Conservation (phyloP, 2,888 invertebrate species). For the Actias luna region DNA sequence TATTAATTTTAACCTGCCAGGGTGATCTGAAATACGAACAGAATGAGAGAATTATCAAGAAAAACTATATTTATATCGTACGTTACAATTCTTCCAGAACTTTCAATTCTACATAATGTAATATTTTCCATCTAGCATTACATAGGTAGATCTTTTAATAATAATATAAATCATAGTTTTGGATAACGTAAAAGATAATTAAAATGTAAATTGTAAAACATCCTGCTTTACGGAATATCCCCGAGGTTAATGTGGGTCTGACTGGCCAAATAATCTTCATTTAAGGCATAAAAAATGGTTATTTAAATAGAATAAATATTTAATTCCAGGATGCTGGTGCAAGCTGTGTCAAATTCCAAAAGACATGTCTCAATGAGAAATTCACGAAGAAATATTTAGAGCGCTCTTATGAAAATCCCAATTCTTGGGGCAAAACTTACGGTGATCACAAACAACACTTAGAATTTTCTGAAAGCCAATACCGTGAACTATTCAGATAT, state of each 20-base stretch:
- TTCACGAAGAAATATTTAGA: slow-evolving; percentile 86
- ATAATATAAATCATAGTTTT: no score
- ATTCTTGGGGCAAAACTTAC: slow-evolving; percentile 91
- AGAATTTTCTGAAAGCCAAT: slow-evolving; percentile 87
- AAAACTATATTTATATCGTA: not conserved
- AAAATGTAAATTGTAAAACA: no score
- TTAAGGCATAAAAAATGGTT: not conserved
- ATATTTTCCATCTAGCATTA: not conserved
- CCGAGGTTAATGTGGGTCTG: no score
- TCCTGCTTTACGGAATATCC: no score
- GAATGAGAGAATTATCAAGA: no score
- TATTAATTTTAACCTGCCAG: not conserved
- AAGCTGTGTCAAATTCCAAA: slow-evolving; percentile 93
- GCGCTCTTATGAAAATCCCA: slow-evolving; percentile 81
- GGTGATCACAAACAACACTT: slow-evolving; percentile 88
- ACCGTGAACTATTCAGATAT: slow-evolving; percentile 83
- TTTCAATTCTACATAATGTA: not conserved
- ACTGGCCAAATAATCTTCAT: not conserved
- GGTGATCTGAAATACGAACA: not conserved
- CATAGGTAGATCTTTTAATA: not conserved
- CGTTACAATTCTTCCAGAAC: not conserved
- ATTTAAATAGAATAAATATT: slow-evolving; percentile 7
- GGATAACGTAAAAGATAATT: no score
- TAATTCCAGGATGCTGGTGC: slow-evolving; percentile 85
- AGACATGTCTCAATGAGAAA: slow-evolving; percentile 86